A percentile compares a stretch with the other conserved stretches of the same genome.
These are phyloP conservation scores for Drosophila kanapiae DNA, from an alignment of 1,140 invertebrate species.

Conservation along the genomic window DNA sequence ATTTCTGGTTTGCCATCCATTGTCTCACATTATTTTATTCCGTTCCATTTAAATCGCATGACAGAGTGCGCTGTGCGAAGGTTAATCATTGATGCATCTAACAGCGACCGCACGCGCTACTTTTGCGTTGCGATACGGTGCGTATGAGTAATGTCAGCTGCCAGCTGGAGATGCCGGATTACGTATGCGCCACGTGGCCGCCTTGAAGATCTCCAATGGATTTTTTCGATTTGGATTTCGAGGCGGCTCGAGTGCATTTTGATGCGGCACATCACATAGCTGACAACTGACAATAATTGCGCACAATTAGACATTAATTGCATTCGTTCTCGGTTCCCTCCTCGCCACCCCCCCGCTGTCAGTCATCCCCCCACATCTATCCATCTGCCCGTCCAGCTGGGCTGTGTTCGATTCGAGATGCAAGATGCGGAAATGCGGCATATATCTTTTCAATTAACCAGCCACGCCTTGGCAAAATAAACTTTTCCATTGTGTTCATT, in stretches of 20 bases:
- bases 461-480: slow-evolving; percentile 64
- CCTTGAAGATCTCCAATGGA: slow-evolving; percentile 42
- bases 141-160: slow-evolving; percentile 71
- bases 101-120: not conserved
- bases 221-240: slow-evolving; percentile 15
- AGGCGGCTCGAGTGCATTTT: slow-evolving; percentile 16
- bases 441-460: slow-evolving; percentile 67
- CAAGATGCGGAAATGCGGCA: slow-evolving; percentile 72
- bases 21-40: slow-evolving; percentile 22
- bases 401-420: slow-evolving; percentile 52
- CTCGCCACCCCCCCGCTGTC: not conserved
- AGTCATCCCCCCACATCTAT: slow-evolving; percentile 18
- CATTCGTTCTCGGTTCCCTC: slow-evolving; percentile 69
- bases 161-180: slow-evolving; percentile 26
- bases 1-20: slow-evolving; percentile 33
- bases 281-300: slow-evolving; percentile 72
- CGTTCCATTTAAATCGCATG: slow-evolving; percentile 31
- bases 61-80: slow-evolving; percentile 52
- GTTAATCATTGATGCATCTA: slow-evolving; percentile 65
- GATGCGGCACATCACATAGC: slow-evolving; percentile 47
- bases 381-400: slow-evolving; percentile 37
- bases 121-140: slow-evolving; percentile 26
- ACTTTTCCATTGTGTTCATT: slow-evolving; percentile 55
- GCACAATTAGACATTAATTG: slow-evolving; percentile 82
- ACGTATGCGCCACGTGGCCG: slow-evolving; percentile 73